phyloP scores from a whole-genome alignment of 92 coral and sea anemone species.

The Parazoanthus darwini region DNA sequence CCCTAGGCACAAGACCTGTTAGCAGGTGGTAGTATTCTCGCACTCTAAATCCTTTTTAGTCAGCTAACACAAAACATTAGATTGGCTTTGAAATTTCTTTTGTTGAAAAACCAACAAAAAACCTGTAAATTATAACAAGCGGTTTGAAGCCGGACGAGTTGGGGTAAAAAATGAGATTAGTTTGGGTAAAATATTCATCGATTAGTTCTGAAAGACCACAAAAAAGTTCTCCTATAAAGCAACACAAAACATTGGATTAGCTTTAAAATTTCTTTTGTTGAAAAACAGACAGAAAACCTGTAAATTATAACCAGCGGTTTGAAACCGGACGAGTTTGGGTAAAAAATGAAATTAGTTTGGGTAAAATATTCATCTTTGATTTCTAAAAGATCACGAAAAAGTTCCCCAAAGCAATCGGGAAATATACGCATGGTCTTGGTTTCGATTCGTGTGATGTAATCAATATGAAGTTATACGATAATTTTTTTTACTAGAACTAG shows the following conservation, averaged over 20 bases:
- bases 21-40: background rate
- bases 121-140: background rate
- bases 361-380: background rate
- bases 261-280: background rate
- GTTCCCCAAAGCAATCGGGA: background rate
- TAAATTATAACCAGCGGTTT: background rate
- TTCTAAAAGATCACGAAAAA: background rate
- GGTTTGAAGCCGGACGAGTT: no score
- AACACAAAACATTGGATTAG: background rate
- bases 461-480: no score
- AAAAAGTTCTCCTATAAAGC: background rate
- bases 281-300: background rate
- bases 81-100: background rate
- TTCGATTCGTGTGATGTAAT: no score
- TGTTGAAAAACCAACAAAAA: background rate
- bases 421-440: background rate
- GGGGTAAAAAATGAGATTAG: no score
- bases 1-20: background rate
- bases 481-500: no score
- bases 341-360: background rate
- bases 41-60: background rate
- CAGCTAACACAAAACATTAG: background rate
- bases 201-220: background rate
- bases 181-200: background rate
- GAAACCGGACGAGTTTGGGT: no score